Conservation (phyloP, 2,797 vertebrate species). For the Neosilurus hyrtlii region DNA sequence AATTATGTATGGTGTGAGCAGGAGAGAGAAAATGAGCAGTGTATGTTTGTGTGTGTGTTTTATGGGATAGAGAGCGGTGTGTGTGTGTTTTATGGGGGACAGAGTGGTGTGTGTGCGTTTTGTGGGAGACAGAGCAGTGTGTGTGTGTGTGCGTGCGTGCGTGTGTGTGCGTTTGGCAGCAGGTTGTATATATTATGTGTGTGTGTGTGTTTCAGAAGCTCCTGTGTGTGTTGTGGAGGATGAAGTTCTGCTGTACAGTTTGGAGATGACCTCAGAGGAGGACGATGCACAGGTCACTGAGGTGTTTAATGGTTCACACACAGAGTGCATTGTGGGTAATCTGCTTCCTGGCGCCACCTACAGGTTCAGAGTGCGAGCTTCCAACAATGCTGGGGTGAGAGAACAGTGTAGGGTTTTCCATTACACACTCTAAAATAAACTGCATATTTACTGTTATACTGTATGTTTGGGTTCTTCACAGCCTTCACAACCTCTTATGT, state of each 20-base stretch:
- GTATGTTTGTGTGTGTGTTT: too few relatives aligned
- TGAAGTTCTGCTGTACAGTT: conserved; percentile 83
- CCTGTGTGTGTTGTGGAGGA: conserved; percentile 68
- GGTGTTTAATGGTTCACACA: conserved; percentile 83
- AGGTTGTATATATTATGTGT: neutral
- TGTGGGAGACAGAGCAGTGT: too few relatives aligned
- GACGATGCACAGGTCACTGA: conserved; percentile 74
- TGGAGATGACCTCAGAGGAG: conserved; percentile 85
- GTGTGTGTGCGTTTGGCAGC: neutral
- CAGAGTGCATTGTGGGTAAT: conserved; percentile 86
- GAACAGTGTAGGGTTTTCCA: neutral
- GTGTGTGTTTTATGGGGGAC: neutral
- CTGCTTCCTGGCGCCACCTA: conserved; percentile 90
- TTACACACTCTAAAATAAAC: neutral
- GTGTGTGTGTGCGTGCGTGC: neutral
- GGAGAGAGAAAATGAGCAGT: too few relatives aligned
- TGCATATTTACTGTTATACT: neutral
- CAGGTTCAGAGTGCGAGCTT: conserved; percentile 82
- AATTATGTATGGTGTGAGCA: too few relatives aligned
- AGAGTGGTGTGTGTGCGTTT: neutral
- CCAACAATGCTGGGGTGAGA: conserved; percentile 91
- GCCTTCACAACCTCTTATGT: neutral
- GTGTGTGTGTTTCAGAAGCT: conserved; percentile 51
- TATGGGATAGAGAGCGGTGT: too few relatives aligned
- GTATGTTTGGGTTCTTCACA: neutral